Evolutionary conservation across 2,888 invertebrate genomes (phyloP).

Genomic region (Orchesellides sinensis): DNA sequence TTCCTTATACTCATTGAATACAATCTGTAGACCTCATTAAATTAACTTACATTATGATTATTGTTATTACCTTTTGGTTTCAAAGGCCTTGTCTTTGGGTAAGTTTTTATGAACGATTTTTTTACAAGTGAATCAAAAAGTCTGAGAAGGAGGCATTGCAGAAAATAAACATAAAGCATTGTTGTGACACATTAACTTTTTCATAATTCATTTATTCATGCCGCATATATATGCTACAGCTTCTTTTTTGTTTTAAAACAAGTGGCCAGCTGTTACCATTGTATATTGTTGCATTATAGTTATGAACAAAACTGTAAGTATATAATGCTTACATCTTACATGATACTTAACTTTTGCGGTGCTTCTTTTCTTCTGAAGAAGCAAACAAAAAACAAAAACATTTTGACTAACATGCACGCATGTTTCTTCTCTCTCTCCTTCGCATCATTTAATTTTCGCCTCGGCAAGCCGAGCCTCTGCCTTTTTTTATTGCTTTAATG

Average conservation of each 20-base stretch:
- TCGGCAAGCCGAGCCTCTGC: conserved; percentile 24
- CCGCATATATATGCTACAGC: not conserved
- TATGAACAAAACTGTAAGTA: not conserved
- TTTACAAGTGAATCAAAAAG: not conserved
- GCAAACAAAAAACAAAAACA: conserved; percentile 25
- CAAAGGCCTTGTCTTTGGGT: conserved; percentile 23
- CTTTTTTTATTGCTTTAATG: conserved; percentile 39
- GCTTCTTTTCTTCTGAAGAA: conserved; percentile 3
- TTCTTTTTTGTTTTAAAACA: conserved; percentile 1
- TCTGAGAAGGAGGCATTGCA: not conserved
- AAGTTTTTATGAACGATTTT: conserved; percentile 12
- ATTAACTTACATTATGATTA: conserved; percentile 58
- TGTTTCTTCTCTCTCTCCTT: conserved; percentile 11
- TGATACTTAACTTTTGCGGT: conserved; percentile 48
- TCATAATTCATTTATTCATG: conserved; percentile 54
- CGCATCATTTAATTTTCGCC: conserved; percentile 50
- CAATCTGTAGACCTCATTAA: conserved; percentile 48
- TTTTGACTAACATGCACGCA: conserved; percentile 50
- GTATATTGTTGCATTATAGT: not conserved
- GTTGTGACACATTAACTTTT: conserved; percentile 5
- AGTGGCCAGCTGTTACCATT: conserved; percentile 34
- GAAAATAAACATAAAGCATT: conserved; percentile 44
- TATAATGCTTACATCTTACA: conserved; percentile 1
- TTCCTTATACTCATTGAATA: conserved; percentile 6
- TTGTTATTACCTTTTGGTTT: conserved; percentile 48